Percentiles rank a stretch among this genome's conserved stretches.
These are phyloP conservation scores for Petrocephalus schoutedeni DNA, from an alignment of 2,797 vertebrate species.

Conservation along the genomic window DNA sequence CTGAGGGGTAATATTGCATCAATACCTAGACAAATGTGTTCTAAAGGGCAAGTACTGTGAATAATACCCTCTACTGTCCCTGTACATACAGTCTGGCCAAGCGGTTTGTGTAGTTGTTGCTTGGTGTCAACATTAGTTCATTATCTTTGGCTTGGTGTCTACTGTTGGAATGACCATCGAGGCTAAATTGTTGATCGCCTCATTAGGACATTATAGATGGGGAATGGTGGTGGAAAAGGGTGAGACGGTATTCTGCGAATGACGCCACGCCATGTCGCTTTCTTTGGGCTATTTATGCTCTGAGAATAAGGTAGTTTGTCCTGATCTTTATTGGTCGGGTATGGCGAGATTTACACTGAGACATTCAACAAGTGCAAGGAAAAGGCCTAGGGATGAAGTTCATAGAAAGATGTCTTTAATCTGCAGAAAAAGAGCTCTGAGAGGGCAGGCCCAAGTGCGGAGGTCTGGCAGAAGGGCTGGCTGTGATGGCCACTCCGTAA, in stretches of 20 bases:
- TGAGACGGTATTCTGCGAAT: background rate
- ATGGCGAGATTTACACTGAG: background rate
- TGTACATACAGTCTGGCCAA: background rate
- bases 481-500: background rate
- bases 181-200: background rate
- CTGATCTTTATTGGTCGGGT: background rate
- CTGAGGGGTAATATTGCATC: background rate
- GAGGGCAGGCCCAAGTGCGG: background rate
- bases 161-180: background rate
- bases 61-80: background rate
- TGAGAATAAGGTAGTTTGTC: background rate
- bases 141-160: background rate
- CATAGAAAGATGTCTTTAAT: background rate
- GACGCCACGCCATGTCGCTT: background rate
- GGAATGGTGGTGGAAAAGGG: background rate
- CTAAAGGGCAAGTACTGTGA: background rate
- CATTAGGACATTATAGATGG: background rate
- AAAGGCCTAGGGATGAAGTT: background rate
- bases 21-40: background rate
- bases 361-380: background rate
- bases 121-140: background rate
- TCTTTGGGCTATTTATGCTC: background rate
- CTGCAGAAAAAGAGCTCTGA: background rate
- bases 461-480: background rate
- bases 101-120: background rate